Percentiles rank a stretch among this genome's conserved stretches.
Evolutionary conservation across 2,888 invertebrate genomes (phyloP).

Genomic region (Pherbina coryleti): DNA sequence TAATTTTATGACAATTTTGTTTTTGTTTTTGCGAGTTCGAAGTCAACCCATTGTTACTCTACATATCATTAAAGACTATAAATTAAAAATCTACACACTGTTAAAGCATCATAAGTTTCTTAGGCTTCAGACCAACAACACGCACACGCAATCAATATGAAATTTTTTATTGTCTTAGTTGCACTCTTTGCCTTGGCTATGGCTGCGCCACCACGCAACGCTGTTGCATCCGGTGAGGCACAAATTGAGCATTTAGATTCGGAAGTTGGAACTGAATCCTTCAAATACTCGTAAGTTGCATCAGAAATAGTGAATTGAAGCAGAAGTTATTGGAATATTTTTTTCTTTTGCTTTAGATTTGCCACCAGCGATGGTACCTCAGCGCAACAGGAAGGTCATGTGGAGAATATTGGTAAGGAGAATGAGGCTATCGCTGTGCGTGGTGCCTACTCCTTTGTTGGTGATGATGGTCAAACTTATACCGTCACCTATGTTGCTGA

Average conservation of each 20-base stretch:
- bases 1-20: no score
- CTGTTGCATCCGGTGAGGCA: conserved; percentile 30
- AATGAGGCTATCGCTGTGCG: conserved; percentile 69
- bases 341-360: conserved; percentile 47
- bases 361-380: conserved; percentile 71
- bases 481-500: conserved; percentile 69
- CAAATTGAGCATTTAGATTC: conserved; percentile 45
- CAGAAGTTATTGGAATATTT: no score
- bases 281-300: conserved; percentile 42
- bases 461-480: conserved; percentile 73
- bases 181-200: conserved; percentile 18
- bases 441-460: conserved; percentile 71
- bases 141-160: not conserved
- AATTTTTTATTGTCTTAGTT: conserved; percentile 2
- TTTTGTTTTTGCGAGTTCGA: no score
- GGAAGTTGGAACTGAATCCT: conserved; percentile 48
- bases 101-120: no score
- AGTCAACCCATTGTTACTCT: no score
- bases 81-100: no score
- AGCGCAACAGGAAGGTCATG: conserved; percentile 70
- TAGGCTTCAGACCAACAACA: no score
- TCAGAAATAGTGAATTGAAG: no score
- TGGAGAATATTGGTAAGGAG: conserved; percentile 71
- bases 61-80: no score
- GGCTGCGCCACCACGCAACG: conserved; percentile 39